Base-by-base conservation (phyloP, 2,113 vertebrate species). In the Plecotus auritus region DNA sequence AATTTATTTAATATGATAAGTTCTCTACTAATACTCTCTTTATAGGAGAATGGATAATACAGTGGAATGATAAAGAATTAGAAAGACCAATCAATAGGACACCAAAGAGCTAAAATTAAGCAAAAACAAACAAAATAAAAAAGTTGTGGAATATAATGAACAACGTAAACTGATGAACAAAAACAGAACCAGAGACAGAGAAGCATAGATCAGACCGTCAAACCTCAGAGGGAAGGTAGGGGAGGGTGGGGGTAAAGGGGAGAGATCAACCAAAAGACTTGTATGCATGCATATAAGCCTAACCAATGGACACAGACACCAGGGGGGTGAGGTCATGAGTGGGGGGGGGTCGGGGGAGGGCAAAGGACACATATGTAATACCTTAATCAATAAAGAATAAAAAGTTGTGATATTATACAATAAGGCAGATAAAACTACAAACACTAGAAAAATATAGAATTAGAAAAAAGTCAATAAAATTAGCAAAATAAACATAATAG, bases 391-490 rank as follows among this genome's bases (percentile, higher is more conserved):
- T n/a, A 88, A 78, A 73, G 83, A 85, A 47, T 80, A 78, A 73
- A 92, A 85, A 42, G 40, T 37, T 81, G 23, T 81, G 20, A 18
- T 70, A 32, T 22, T 81, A 88, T 42, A 81, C 26, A 76, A 78
- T 28, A 83, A 40, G 74, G 42, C 16, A 83, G 81, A 82, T 73
- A 90, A 83, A 83, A 88, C 66, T 72, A 88, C 1, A 88, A 72
- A 59, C 9, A 42, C 7, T 64, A 17, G 56, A 76, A 76, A 18
- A 91, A 91, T 23, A 47, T 56, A 83, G 32, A 94, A 83, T 28
- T 22, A 70, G 51, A 18, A 94, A 94, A 84, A 91, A 81, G 40
- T 92, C 80, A 92, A 42, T 74, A 78, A 85, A 90, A 56, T 64
- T 64, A 70, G 76, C 74, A 95, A 89, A 66, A 66, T 45, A 86